phyloP scores from a whole-genome alignment of 2,888 invertebrate genomes.

The Oscheius sp. region DNA sequence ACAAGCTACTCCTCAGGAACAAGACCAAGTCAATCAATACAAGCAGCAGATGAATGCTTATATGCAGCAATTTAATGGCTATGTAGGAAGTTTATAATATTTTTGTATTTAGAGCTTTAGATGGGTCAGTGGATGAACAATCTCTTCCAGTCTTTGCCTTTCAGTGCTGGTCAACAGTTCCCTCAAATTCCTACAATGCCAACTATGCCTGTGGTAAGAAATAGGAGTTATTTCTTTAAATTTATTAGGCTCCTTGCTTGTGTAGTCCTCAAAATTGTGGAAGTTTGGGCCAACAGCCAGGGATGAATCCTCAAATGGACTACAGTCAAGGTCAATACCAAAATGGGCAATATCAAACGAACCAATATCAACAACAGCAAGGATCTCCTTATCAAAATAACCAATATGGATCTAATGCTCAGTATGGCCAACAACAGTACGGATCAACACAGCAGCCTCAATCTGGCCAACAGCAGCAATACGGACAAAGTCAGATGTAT shows the following conservation, averaged over 20 bases:
- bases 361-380: background rate
- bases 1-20: slow-evolving; percentile 42
- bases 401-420: slow-evolving; percentile 18
- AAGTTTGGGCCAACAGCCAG: background rate
- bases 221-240: background rate
- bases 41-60: slow-evolving; percentile 43
- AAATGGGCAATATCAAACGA: slow-evolving; percentile 19
- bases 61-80: slow-evolving; percentile 49
- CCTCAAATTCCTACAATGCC: slow-evolving; percentile 49
- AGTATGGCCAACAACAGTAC: slow-evolving; percentile 24
- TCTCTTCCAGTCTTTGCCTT: slow-evolving; percentile 43
- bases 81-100: slow-evolving; percentile 31
- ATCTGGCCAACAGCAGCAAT: too few species aligned
- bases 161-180: slow-evolving; percentile 38
- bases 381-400: background rate
- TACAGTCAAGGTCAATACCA: slow-evolving; percentile 6
- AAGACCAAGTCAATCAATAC: slow-evolving; percentile 44
- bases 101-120: slow-evolving; percentile 20
- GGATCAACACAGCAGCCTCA: too few species aligned
- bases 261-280: slow-evolving; percentile 48
- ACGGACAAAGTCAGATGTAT: background rate
- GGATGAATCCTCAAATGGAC: slow-evolving; percentile 19
- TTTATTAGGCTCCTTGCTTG: slow-evolving; percentile 50
- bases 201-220: slow-evolving; percentile 44
- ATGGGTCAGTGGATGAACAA: slow-evolving; percentile 51